These are phyloP conservation scores for Plebejus anna DNA, from an alignment of 2,888 invertebrate genomes.

Conservation along the genomic window DNA sequence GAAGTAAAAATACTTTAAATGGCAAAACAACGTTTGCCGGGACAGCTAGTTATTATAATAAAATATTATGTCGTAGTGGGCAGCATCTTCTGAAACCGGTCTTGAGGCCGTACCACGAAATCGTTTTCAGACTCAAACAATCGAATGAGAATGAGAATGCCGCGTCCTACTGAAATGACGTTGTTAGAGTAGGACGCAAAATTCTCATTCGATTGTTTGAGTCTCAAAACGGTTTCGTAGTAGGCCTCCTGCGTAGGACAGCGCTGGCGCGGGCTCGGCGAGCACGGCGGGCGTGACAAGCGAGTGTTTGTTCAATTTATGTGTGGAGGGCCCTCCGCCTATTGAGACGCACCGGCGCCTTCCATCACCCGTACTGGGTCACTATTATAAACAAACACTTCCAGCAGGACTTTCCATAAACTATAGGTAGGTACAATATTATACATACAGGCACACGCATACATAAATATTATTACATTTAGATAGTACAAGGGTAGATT, in stretches of 20 bases:
- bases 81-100: slow-evolving; percentile 5
- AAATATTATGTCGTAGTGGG: neutral
- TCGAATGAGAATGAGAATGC: no score
- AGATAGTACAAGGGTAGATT: neutral
- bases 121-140: no score
- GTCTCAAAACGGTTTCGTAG: no score
- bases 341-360: slow-evolving; percentile 56
- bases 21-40: no score
- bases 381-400: slow-evolving; percentile 38
- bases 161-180: no score
- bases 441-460: no score
- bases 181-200: no score
- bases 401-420: slow-evolving; percentile 27
- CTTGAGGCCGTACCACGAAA: no score
- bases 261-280: neutral
- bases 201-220: no score
- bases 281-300: slow-evolving; percentile 33
- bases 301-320: slow-evolving; percentile 58
- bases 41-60: no score
- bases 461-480: neutral
- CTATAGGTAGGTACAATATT: neutral
- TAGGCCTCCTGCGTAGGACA: neutral
- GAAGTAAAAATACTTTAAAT: no score
- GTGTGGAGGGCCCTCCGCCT: slow-evolving; percentile 48
- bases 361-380: slow-evolving; percentile 34